Evolutionary conservation across 2,888 invertebrate species (phyloP).

Genomic region (Cephus sareptanus): DNA sequence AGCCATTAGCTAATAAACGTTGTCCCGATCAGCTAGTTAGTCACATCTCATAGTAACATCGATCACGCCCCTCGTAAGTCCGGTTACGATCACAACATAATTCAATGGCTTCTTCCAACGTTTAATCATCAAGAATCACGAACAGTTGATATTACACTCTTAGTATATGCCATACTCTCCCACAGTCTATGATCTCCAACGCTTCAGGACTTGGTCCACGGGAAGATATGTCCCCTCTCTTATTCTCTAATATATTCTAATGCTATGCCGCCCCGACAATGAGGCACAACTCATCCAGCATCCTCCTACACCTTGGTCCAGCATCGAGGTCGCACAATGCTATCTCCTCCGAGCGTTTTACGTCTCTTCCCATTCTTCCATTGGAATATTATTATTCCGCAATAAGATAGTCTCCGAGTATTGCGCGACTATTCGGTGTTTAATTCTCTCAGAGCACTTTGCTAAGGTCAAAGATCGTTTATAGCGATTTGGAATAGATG

Average conservation of each 20-base stretch:
- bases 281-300: constrained; percentile 61
- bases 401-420: constrained; percentile 1
- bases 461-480: not conserved
- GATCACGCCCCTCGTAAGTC: constrained; percentile 42
- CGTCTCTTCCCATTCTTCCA: constrained; percentile 22
- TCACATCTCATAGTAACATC: constrained; percentile 32
- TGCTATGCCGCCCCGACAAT: constrained; percentile 65
- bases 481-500: not conserved
- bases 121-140: constrained; percentile 24
- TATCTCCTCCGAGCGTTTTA: constrained; percentile 30
- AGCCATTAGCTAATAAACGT: constrained; percentile 48
- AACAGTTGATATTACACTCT: constrained; percentile 8
- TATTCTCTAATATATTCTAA: constrained; percentile 60
- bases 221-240: constrained; percentile 19
- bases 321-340: constrained; percentile 28
- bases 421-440: not conserved
- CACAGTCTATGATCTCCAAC: constrained; percentile 22
- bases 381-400: constrained; percentile 5
- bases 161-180: not conserved
- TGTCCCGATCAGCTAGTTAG: constrained; percentile 38
- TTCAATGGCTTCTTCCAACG: constrained; percentile 36
- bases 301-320: constrained; percentile 48
- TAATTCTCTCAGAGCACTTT: not conserved
- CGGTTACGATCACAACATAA: constrained; percentile 40
- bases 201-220: constrained; percentile 24